Conservation (phyloP, 2,797 vertebrate species). For the Microcaecilia unicolor region DNA sequence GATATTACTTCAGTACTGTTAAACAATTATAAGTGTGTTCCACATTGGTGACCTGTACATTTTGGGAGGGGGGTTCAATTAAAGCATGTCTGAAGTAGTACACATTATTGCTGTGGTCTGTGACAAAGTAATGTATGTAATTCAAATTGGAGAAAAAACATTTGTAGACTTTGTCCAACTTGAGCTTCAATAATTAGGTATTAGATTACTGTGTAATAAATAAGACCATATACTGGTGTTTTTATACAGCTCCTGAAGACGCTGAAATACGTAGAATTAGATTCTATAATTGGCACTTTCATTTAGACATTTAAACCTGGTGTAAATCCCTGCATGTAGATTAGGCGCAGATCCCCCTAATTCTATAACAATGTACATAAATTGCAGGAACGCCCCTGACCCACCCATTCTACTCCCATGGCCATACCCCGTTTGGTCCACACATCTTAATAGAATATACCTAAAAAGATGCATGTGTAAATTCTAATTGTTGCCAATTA, state of each 20-base stretch:
- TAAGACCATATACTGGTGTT: slow-evolving; percentile 49
- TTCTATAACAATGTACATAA: too few species aligned
- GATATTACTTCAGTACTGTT: slow-evolving; percentile 65
- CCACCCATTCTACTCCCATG: too few species aligned
- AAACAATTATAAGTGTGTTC: slow-evolving; percentile 59
- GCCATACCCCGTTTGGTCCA: too few species aligned
- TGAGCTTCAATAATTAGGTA: slow-evolving; percentile 51
- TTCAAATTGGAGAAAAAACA: slow-evolving; percentile 61
- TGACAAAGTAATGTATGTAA: slow-evolving; percentile 60
- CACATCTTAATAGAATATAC: too few species aligned
- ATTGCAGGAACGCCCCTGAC: too few species aligned
- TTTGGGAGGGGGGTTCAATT: slow-evolving; percentile 46
- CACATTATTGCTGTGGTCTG: slow-evolving; percentile 56
- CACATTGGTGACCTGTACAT: slow-evolving; percentile 70
- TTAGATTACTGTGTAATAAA: slow-evolving; percentile 68
- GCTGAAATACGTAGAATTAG: too few species aligned
- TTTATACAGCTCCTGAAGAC: slow-evolving; percentile 59
- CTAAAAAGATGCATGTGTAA: too few species aligned
- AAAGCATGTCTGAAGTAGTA: slow-evolving; percentile 56
- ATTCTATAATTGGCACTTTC: too few species aligned
- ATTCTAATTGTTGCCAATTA: too few species aligned
- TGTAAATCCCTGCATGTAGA: too few species aligned
- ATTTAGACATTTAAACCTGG: too few species aligned
- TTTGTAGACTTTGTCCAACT: slow-evolving; percentile 60
- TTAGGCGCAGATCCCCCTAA: too few species aligned